A percentile compares a stretch with the other conserved stretches of the same genome.
phyloP scores from a whole-genome alignment of 1,140 invertebrate genomes.

The Diorhabda elongata region DNA sequence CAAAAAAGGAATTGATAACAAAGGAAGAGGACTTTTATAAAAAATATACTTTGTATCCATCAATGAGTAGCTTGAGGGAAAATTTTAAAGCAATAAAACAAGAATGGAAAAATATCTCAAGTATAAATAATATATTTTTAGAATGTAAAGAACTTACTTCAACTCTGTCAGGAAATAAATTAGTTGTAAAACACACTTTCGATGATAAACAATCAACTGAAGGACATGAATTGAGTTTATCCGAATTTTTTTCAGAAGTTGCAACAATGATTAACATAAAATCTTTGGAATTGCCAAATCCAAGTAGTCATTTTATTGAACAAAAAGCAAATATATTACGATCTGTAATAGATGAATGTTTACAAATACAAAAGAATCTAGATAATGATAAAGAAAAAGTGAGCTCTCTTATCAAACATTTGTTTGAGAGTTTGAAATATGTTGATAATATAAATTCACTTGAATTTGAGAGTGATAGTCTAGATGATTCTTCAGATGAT shows the following conservation, averaged over 20 bases:
- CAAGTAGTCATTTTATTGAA: slow-evolving; percentile 4
- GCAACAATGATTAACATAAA: slow-evolving; percentile 19
- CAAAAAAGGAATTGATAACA: slow-evolving; percentile 2
- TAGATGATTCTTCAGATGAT: slow-evolving; percentile 2
- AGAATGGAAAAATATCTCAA: slow-evolving; percentile 17
- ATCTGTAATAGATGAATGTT: not conserved
- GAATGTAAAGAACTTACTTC: slow-evolving; percentile 17
- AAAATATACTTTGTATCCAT: slow-evolving; percentile 18
- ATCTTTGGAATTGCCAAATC: slow-evolving; percentile 13
- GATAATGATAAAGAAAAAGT: not conserved
- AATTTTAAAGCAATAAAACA: slow-evolving; percentile 19
- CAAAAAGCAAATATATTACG: slow-evolving; percentile 5
- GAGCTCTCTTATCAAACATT: not conserved
- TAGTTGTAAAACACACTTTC: slow-evolving; percentile 20
- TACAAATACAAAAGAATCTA: not conserved
- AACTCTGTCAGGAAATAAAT: slow-evolving; percentile 18
- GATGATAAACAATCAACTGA: slow-evolving; percentile 12
- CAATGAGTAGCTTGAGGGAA: slow-evolving; percentile 12
- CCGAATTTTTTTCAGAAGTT: slow-evolving; percentile 16
- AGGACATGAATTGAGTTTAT: slow-evolving; percentile 14
- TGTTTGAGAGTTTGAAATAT: slow-evolving; percentile 3
- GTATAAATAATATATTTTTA: slow-evolving; percentile 18
- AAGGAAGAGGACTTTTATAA: slow-evolving; percentile 16
- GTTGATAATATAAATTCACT: not conserved
- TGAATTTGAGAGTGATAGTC: not conserved